A percentile compares a stretch with the other conserved stretches of the same genome.
phyloP scores from a whole-genome alignment of 2,888 invertebrate genomes.

The Alviniconcha strummeri region DNA sequence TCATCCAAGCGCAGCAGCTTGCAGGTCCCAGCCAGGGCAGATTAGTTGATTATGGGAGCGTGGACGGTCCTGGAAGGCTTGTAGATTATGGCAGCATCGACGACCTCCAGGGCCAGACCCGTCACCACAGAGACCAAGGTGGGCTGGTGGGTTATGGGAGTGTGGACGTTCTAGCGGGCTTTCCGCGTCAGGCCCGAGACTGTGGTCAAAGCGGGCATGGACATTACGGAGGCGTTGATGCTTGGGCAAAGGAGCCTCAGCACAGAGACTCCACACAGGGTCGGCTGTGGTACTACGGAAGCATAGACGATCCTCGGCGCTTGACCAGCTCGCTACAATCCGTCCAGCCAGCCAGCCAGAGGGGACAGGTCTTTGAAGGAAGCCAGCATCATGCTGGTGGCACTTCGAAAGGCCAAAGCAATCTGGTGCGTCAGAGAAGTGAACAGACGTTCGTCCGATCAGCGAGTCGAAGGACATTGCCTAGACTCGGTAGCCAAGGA shows the following conservation, averaged over 20 bases:
- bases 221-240: background rate
- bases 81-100: slow-evolving; percentile 18
- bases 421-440: background rate
- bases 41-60: background rate
- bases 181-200: background rate
- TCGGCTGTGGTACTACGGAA: slow-evolving; percentile 16
- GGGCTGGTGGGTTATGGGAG: background rate
- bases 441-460: slow-evolving; percentile 7
- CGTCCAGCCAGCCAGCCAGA: background rate
- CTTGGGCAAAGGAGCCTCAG: no score
- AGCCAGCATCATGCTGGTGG: no score
- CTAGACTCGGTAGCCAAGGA: background rate
- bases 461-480: background rate
- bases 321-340: background rate
- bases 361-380: background rate
- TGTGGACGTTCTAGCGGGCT: background rate
- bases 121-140: background rate
- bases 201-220: background rate
- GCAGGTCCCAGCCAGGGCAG: background rate
- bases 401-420: background rate
- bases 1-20: background rate
- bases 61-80: no score
- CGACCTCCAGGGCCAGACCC: background rate
- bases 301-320: slow-evolving; percentile 9
- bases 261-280: no score